A percentile compares a stretch with the other conserved stretches of the same genome.
Conservation (phyloP, 2,113 vertebrate species). For the Myiozetetes cayanensis region DNA sequence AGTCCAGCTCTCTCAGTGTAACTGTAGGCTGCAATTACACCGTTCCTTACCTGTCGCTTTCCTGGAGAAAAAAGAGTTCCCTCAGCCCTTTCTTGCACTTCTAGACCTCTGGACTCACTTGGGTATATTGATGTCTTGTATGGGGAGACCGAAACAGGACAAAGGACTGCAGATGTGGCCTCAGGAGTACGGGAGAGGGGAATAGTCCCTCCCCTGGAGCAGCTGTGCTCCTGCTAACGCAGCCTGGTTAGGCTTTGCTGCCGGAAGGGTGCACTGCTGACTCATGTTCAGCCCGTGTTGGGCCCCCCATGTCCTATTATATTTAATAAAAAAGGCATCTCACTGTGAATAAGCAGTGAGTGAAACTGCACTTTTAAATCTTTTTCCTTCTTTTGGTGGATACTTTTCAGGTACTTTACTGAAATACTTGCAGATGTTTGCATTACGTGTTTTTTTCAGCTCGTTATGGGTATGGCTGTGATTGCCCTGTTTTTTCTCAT, state of each 20-base stretch:
- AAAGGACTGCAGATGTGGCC: rapidly evolving
- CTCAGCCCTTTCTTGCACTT: not conserved
- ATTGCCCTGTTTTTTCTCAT: not conserved
- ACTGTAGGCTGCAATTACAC: not conserved
- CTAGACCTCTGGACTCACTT: not conserved
- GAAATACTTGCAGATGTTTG: not conserved
- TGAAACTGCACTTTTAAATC: not conserved
- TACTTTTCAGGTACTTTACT: not conserved
- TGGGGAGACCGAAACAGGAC: not conserved
- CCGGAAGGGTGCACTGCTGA: slow-evolving; percentile 1
- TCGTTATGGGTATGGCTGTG: not conserved
- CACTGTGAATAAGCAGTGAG: not conserved
- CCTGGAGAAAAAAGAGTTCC: not conserved
- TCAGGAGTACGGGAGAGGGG: rapidly evolving
- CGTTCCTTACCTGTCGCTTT: not conserved
- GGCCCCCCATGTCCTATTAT: not conserved
- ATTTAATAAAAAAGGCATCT: not conserved
- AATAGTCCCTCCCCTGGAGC: rapidly evolving
- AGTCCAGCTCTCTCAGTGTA: not conserved
- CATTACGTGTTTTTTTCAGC: not conserved
- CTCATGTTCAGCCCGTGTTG: rapidly evolving
- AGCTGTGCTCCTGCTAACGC: not conserved
- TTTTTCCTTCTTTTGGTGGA: not conserved
- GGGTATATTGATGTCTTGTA: rapidly evolving
- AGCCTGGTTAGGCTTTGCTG: rapidly evolving